Evolutionary conservation across 2,888 invertebrate species (phyloP).

Genomic region (Julus scanicus): DNA sequence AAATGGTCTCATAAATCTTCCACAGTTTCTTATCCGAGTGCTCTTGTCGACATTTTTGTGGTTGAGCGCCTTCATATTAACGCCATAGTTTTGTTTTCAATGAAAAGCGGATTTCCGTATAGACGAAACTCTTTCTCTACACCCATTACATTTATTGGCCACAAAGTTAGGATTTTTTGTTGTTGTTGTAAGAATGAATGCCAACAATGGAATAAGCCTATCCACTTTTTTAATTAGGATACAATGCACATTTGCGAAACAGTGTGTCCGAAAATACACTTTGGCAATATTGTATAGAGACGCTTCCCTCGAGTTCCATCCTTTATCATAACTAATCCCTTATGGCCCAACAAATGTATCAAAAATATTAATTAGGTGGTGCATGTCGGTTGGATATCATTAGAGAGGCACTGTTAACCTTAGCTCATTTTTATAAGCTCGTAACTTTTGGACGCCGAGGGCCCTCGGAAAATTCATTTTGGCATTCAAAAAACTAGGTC

Average conservation of each 20-base stretch:
- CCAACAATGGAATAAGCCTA: no score
- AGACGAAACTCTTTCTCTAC: background rate
- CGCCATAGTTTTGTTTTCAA: constrained; percentile 31
- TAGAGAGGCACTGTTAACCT: background rate
- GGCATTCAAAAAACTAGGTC: constrained; percentile 33
- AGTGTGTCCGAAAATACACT: no score
- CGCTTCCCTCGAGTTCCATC: background rate
- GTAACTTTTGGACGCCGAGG: background rate
- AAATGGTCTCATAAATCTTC: constrained; percentile 10
- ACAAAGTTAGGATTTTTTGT: constrained; percentile 1
- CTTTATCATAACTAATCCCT: background rate
- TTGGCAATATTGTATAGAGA: no score
- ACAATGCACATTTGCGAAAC: no score
- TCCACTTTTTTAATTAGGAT: no score
- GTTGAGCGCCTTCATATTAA: constrained; percentile 9
- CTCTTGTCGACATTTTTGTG: constrained; percentile 33
- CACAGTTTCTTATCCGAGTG: background rate
- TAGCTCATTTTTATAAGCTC: constrained; percentile 20
- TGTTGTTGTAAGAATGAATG: background rate
- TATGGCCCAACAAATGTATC: background rate
- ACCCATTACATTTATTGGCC: constrained; percentile 33
- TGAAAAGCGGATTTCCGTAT: background rate
- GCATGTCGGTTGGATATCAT: constrained; percentile 18
- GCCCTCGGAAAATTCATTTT: background rate
- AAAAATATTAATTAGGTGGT: constrained; percentile 17